Conservation (phyloP, 2,888 invertebrate species). For the Neoaliturus tenellus region DNA sequence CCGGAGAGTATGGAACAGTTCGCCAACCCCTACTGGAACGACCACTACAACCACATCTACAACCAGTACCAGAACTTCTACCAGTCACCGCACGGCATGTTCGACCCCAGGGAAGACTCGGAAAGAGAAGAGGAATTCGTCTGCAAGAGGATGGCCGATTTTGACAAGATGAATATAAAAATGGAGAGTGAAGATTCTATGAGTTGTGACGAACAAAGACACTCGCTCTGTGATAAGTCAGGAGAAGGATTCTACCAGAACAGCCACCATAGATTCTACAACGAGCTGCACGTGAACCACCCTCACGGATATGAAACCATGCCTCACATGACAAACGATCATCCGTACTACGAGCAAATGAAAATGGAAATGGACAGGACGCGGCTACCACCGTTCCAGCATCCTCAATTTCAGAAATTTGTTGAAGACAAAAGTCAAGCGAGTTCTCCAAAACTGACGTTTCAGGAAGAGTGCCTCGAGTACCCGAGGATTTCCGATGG, state of each 20-base stretch:
- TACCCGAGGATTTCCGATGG: conserved; percentile 22
- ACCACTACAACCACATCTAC: conserved; percentile 48
- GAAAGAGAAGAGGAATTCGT: conserved; percentile 34
- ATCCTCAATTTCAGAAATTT: conserved; percentile 35
- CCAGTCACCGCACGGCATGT: conserved; percentile 23
- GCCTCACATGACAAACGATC: neutral
- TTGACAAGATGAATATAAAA: conserved; percentile 40
- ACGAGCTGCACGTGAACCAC: conserved; percentile 20
- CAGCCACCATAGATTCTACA: conserved; percentile 24
- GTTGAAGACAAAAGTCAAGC: neutral
- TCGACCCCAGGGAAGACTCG: conserved; percentile 26
- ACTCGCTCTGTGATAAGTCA: neutral
- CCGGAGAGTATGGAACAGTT: conserved; percentile 43
- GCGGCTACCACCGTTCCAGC: conserved; percentile 25
- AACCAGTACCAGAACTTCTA: conserved; percentile 50
- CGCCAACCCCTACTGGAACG: conserved; percentile 38
- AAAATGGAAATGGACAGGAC: conserved; percentile 18
- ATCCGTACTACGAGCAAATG: conserved; percentile 21
- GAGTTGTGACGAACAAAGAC: conserved; percentile 40
- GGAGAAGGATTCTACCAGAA: neutral
- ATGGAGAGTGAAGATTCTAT: conserved; percentile 35
- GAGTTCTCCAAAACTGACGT: neutral
- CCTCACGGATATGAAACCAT: conserved; percentile 9
- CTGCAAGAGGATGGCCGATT: conserved; percentile 30
- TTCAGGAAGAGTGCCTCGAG: conserved; percentile 32